These are phyloP conservation scores for Parambassis ranga DNA, from an alignment of 2,797 vertebrate genomes.

Conservation along the genomic window DNA sequence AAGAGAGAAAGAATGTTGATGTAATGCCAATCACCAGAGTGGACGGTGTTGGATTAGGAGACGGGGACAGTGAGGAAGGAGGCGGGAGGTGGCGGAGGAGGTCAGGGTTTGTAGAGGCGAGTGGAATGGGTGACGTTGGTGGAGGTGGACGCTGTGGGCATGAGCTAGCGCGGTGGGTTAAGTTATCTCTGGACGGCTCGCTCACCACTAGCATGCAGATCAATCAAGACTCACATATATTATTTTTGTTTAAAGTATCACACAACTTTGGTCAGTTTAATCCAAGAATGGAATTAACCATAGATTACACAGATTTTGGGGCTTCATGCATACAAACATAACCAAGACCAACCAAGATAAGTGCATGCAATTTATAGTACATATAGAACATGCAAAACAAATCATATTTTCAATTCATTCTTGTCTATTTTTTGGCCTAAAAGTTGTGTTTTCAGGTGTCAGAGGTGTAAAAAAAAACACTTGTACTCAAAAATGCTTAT, in stretches of 20 bases:
- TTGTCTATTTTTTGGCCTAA: not conserved
- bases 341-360: not conserved
- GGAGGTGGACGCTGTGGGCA: conserved; percentile 8
- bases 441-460: not conserved
- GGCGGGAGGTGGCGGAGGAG: not conserved
- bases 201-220: conserved; percentile 59
- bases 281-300: not conserved
- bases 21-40: conserved; percentile 67
- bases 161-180: conserved; percentile 39
- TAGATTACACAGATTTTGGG: not conserved
- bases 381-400: conserved; percentile 35
- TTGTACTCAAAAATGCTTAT: not conserved
- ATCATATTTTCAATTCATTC: not conserved
- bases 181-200: conserved; percentile 5
- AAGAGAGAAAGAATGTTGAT: conserved; percentile 64
- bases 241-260: not conserved
- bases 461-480: not conserved
- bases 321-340: conserved; percentile 20
- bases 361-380: conserved; percentile 7
- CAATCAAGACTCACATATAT: conserved; percentile 6
- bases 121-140: conserved; percentile 4
- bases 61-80: conserved; percentile 18
- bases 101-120: not conserved
- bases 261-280: not conserved
- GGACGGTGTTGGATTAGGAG: conserved; percentile 57